Percentiles rank a stretch among this genome's conserved stretches.
phyloP scores from a whole-genome alignment of 2,888 invertebrate genomes.

The Xanthorhoe spadicearia region DNA sequence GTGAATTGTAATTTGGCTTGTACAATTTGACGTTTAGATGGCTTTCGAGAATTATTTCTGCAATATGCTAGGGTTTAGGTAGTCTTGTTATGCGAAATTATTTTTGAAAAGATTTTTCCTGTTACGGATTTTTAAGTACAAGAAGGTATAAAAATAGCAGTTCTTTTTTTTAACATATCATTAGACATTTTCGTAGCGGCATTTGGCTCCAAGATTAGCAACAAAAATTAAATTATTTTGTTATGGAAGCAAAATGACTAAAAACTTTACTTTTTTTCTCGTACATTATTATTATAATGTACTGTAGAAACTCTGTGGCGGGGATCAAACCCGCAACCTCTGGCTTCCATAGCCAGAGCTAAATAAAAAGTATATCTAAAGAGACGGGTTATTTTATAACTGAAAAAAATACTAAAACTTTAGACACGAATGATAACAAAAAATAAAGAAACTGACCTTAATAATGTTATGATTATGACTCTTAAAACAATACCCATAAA shows the following conservation, averaged over 20 bases:
- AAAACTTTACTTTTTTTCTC: no score
- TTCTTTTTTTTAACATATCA: no score
- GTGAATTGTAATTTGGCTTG: constrained; percentile 67
- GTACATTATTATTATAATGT: no score
- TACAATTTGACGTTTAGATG: constrained; percentile 72
- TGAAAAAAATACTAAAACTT: not conserved
- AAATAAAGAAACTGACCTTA: constrained; percentile 17
- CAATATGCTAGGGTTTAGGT: constrained; percentile 53
- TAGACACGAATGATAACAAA: not conserved
- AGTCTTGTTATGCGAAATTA: constrained; percentile 27
- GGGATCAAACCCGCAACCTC: no score
- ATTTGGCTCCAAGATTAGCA: no score
- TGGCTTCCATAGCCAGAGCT: no score
- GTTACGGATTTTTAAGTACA: constrained; percentile 1
- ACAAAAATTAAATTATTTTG: no score
- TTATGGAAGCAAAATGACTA: not conserved
- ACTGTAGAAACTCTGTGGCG: no score
- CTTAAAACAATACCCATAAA: constrained; percentile 11
- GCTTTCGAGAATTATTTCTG: constrained; percentile 51
- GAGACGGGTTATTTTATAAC: not conserved
- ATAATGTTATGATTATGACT: constrained; percentile 14
- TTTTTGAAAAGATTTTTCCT: constrained; percentile 29
- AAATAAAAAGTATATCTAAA: no score
- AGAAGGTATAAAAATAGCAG: not conserved
- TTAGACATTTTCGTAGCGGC: no score